Percentiles rank a stretch among this genome's conserved stretches.
These are phyloP conservation scores for Ursus arctos DNA, from an alignment of 2,113 vertebrate species.

Conservation along the genomic window DNA sequence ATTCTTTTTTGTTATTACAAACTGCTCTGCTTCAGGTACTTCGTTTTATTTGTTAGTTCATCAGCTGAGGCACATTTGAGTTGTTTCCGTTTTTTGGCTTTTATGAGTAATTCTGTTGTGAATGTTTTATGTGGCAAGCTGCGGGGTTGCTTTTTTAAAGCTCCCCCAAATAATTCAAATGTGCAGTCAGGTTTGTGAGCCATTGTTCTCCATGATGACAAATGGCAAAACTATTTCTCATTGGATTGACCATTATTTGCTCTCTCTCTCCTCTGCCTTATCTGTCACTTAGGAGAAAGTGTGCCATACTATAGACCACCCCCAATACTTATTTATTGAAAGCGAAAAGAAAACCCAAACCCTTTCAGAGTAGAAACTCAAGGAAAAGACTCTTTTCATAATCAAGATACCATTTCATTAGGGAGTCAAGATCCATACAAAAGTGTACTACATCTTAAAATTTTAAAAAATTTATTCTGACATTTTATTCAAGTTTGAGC, in stretches of 20 bases:
- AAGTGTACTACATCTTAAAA: neutral
- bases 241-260: neutral
- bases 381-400: neutral
- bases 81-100: neutral
- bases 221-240: neutral
- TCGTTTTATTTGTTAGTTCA: neutral
- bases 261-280: neutral
- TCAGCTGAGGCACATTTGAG: neutral
- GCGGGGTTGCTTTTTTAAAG: neutral
- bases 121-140: neutral
- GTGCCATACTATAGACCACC: fast-evolving
- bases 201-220: neutral
- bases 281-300: neutral
- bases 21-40: neutral
- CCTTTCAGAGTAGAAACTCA: neutral
- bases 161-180: neutral
- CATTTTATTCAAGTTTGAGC: neutral
- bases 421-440: neutral
- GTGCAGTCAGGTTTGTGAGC: neutral
- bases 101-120: neutral
- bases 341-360: neutral
- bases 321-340: neutral
- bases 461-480: neutral
- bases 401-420: neutral
- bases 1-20: neutral